Base-by-base conservation (phyloP, 2,888 invertebrate species). In the Chalcis sispes region DNA sequence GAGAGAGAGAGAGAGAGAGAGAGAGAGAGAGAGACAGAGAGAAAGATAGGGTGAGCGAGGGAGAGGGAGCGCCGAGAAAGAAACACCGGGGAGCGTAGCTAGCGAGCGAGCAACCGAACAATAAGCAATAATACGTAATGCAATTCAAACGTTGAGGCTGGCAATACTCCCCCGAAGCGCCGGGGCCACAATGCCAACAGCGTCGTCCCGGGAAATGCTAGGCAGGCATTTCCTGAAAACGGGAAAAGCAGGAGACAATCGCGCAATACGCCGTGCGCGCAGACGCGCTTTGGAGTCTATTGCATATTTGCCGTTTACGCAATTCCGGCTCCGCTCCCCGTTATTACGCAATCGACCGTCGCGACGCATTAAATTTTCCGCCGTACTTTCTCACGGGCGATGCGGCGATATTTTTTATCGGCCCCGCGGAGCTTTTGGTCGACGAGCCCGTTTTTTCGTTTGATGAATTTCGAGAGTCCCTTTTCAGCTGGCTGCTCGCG, bases 61-160 rank as follows among this genome's bases (percentile, higher is more conserved):
- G 3, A 32, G 32, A 32, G 8, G 18, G 18, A 15, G 62, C 66
- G 66, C 18, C 56, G 64, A 54, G 66, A 73, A 62, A 36, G n/a
- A 56, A 48, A 58, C 66, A 36, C 20, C 76, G 77, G 77, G 46
- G 79, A 77, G 73, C 36, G 70, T 65, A 56, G 32, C 59, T 65
- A 56, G 32, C 59, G 70, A 80, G 81, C 82, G 81, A 81, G 80
- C 80, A 79, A 72, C 79, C 81, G 86, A 86, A 87, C 87, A 87
- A 87, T 86, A 86, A 86, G 87, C 85, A 86, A 86, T 85, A 85
- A 86, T 87, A 85, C 85, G 85, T 87, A 87, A 87, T 87, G 84
- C 86, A 85, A 87, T 87, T 87, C 85, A 86, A 87, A 85, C 83
- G 84, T 82, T 80, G 83, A 83, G 83, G 83, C 84, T 84, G 85